Evolutionary conservation across 2,113 vertebrate species (phyloP).

Genomic region (Indicator maculatus): DNA sequence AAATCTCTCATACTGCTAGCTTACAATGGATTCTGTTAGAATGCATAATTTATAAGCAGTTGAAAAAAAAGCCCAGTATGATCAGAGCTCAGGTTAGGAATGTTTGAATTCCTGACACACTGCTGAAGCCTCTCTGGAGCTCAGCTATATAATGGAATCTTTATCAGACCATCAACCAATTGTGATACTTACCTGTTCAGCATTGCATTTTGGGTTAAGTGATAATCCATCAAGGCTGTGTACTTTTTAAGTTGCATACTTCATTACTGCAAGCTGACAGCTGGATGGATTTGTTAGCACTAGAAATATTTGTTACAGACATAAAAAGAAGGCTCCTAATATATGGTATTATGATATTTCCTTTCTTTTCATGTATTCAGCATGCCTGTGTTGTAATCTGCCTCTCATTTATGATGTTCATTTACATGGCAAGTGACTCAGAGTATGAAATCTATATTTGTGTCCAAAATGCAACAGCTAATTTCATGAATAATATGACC

Average conservation of each 20-base stretch:
- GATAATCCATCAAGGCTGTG: constrained; percentile 62
- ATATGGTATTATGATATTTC: constrained; percentile 14
- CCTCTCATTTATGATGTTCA: background rate
- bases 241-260: constrained; percentile 67
- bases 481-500: constrained; percentile 13
- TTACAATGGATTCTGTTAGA: constrained; percentile 12
- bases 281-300: constrained; percentile 49
- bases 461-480: constrained; percentile 25
- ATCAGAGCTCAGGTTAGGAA: constrained; percentile 41
- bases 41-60: constrained; percentile 48
- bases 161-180: constrained; percentile 63
- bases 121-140: constrained; percentile 25
- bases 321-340: constrained; percentile 47
- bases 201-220: constrained; percentile 51
- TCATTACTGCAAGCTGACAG: constrained; percentile 60
- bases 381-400: constrained; percentile 4
- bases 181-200: constrained; percentile 64
- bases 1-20: background rate
- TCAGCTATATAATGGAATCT: constrained; percentile 65
- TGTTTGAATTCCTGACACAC: constrained; percentile 28
- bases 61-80: background rate
- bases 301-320: constrained; percentile 60
- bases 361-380: constrained; percentile 8
- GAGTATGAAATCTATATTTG: constrained; percentile 41
- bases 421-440: constrained; percentile 14